These are phyloP conservation scores for Anodontia alba DNA, from an alignment of 2,888 invertebrate species.

Conservation along the genomic window DNA sequence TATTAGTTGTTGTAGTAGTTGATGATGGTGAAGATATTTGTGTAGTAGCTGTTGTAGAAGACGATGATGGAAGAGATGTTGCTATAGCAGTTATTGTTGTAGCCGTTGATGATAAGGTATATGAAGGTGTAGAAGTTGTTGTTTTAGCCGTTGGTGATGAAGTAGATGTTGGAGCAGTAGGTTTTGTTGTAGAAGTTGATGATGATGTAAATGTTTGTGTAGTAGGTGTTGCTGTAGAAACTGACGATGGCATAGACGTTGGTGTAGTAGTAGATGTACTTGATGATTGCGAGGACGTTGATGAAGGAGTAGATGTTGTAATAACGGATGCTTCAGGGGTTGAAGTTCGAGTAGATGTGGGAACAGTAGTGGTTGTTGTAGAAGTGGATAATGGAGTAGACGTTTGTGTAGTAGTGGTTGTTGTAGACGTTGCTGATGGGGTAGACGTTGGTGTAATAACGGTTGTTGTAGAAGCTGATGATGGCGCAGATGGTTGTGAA, in stretches of 20 bases:
- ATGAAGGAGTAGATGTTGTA: background rate
- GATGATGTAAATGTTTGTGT: background rate
- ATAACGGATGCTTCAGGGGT: too few relatives aligned
- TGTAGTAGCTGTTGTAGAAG: background rate
- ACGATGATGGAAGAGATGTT: background rate
- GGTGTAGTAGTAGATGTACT: background rate
- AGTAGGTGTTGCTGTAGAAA: background rate
- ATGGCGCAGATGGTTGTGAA: background rate
- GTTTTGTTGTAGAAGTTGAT: background rate
- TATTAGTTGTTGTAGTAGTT: background rate
- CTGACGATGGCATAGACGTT: background rate
- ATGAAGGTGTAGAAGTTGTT: background rate
- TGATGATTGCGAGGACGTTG: background rate
- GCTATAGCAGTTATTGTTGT: background rate
- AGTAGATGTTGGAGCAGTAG: conserved; percentile 9
- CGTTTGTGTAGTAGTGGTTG: too few relatives aligned
- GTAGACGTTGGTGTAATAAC: background rate
- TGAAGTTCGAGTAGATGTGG: background rate
- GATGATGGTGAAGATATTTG: background rate
- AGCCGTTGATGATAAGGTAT: background rate
- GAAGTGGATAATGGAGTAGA: too few relatives aligned
- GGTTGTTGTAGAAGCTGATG: background rate
- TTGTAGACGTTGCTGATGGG: background rate
- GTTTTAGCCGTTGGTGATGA: background rate
- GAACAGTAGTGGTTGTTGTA: background rate